These are phyloP conservation scores for Apocrypta bakeri DNA, from an alignment of 1,140 invertebrate species.

Conservation along the genomic window DNA sequence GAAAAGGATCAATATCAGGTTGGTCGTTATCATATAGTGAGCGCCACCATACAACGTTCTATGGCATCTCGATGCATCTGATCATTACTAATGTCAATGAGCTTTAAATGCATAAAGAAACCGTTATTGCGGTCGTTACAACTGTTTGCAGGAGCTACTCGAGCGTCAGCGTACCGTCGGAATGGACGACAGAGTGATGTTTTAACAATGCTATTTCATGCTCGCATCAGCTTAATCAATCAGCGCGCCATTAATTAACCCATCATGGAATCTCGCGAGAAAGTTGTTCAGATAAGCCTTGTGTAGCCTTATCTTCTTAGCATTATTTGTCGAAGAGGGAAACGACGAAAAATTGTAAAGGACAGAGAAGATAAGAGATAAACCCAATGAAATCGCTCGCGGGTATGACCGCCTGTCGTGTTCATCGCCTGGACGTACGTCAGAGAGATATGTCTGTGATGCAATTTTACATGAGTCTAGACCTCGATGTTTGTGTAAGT, in stretches of 20 bases:
- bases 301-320: conserved; percentile 10
- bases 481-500: neutral
- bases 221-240: conserved; percentile 5
- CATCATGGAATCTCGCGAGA: neutral
- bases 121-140: too few species aligned
- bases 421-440: neutral
- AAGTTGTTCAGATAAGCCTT: too few species aligned
- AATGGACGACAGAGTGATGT: neutral
- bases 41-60: too few species aligned
- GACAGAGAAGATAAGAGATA: neutral
- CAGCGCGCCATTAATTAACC: conserved; percentile 6
- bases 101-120: too few species aligned
- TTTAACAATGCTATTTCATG: neutral
- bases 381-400: neutral
- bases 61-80: neutral
- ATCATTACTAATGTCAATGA: neutral
- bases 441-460: neutral
- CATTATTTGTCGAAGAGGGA: neutral
- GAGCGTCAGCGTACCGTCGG: neutral
- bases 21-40: too few species aligned
- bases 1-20: too few species aligned
- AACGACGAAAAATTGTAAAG: neutral
- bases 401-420: conserved; percentile 7
- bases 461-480: neutral
- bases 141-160: neutral